Evolutionary conservation across 2,113 vertebrate species (phyloP).

Genomic region (Megaceryle torquata): DNA sequence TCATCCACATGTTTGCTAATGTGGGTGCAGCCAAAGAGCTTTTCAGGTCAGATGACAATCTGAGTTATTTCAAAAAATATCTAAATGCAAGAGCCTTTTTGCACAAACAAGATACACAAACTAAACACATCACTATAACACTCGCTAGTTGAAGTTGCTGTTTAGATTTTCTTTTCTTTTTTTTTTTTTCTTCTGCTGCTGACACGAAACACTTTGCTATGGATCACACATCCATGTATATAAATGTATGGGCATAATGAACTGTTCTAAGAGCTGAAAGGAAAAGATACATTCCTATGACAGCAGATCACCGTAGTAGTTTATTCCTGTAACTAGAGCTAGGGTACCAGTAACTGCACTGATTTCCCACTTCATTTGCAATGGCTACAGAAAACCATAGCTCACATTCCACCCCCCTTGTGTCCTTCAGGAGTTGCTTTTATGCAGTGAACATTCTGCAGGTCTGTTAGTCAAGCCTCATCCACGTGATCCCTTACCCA

Average conservation of each 20-base stretch:
- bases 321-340: background rate
- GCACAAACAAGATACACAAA: background rate
- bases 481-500: background rate
- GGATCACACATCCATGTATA: background rate
- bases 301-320: background rate
- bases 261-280: background rate
- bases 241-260: background rate
- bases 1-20: background rate
- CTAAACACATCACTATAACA: background rate
- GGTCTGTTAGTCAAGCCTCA: background rate
- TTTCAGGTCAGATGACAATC: background rate
- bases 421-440: background rate
- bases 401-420: background rate
- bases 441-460: background rate
- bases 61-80: background rate
- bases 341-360: background rate
- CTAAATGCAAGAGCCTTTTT: background rate
- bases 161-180: background rate
- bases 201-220: background rate
- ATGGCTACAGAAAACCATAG: background rate
- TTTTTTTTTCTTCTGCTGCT: background rate
- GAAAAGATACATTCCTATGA: background rate
- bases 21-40: background rate
- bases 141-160: background rate
- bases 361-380: background rate